Evolutionary conservation across 2,113 vertebrate species (phyloP).

Genomic region (Alosa alosa): DNA sequence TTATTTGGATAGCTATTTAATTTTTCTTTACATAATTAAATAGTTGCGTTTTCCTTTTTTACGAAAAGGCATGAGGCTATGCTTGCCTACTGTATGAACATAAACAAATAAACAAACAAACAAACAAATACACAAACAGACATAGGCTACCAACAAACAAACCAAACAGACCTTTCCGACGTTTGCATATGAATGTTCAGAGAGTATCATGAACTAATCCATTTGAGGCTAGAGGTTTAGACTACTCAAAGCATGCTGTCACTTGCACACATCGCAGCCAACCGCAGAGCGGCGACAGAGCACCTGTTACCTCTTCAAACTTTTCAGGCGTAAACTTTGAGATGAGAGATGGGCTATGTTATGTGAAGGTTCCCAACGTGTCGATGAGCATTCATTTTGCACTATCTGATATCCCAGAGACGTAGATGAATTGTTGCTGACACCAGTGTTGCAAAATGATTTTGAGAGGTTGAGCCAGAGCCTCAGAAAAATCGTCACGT

Average conservation of each 20-base stretch:
- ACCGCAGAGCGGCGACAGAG: neutral
- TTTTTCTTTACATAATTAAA: no score
- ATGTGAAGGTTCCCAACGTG: neutral
- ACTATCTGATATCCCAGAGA: neutral
- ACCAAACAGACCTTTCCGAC: no score
- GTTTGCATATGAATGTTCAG: neutral
- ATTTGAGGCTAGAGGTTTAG: no score
- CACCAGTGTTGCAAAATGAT: neutral
- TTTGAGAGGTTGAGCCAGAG: neutral
- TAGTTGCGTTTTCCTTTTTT: no score
- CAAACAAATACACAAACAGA: no score
- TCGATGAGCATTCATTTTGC: neutral
- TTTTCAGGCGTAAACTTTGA: neutral
- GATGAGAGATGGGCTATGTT: neutral
- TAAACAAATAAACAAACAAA: no score
- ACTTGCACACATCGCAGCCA: neutral
- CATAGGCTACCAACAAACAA: no score
- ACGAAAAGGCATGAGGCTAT: no score
- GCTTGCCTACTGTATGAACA: no score
- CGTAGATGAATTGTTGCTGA: neutral
- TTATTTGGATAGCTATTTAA: no score
- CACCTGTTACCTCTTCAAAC: neutral
- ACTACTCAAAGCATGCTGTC: neutral
- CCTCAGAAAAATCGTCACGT: neutral
- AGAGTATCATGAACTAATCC: neutral